phyloP scores from a whole-genome alignment of 2,888 invertebrate genomes.

The Apoda limacodes region DNA sequence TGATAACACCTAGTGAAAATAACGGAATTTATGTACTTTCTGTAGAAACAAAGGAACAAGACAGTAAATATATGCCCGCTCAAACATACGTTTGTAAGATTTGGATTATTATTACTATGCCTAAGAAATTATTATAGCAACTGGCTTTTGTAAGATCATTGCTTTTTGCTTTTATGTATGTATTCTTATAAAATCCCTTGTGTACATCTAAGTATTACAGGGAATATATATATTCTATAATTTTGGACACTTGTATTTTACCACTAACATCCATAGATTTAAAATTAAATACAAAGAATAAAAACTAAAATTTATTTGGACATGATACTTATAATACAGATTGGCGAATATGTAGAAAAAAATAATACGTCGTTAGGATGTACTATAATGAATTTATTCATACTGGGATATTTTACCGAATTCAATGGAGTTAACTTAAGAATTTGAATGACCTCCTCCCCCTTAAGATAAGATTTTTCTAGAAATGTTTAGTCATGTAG shows the following conservation, averaged over 20 bases:
- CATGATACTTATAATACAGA: too few species aligned
- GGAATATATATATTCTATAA: too few species aligned
- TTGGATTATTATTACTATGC: conserved; percentile 1
- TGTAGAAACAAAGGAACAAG: conserved; percentile 30
- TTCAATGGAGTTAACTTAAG: too few species aligned
- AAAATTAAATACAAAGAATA: too few species aligned
- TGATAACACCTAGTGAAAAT: conserved; percentile 32
- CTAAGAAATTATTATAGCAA: conserved; percentile 3
- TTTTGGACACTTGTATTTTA: too few species aligned
- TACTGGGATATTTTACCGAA: too few species aligned
- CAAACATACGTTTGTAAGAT: conserved; percentile 56
- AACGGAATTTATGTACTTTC: conserved; percentile 34
- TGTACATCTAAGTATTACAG: background rate
- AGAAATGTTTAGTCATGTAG: too few species aligned
- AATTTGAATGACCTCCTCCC: too few species aligned
- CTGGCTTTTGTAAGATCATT: background rate
- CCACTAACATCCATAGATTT: too few species aligned
- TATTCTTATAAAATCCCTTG: background rate
- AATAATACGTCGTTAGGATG: background rate
- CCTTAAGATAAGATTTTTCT: too few species aligned
- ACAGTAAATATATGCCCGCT: conserved; percentile 34
- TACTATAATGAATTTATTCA: background rate
- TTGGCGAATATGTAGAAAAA: too few species aligned
- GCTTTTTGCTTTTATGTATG: background rate
- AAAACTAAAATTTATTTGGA: too few species aligned